These are phyloP conservation scores for Hemichromis elongatus DNA, from an alignment of 2,113 vertebrate genomes.

Conservation along the genomic window DNA sequence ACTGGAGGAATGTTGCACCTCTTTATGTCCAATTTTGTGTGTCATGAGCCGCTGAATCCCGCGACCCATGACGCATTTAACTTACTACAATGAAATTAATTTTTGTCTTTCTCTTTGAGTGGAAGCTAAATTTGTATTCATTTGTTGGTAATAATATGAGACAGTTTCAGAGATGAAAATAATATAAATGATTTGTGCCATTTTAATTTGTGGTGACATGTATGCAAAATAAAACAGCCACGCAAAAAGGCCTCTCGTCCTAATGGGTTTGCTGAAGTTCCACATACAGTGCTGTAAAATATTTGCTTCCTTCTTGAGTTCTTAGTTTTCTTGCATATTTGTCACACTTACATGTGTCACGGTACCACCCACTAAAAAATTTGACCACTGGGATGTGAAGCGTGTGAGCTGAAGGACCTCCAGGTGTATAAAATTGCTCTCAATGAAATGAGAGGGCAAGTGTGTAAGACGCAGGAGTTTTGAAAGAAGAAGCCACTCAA, in stretches of 20 bases:
- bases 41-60: neutral
- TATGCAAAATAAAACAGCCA: neutral
- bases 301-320: neutral
- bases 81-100: neutral
- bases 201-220: neutral
- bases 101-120: neutral
- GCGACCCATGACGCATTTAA: neutral
- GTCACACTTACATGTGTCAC: neutral
- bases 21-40: neutral
- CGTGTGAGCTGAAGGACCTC: neutral
- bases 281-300: neutral
- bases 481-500: neutral
- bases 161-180: neutral
- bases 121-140: neutral
- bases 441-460: neutral
- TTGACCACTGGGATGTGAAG: neutral
- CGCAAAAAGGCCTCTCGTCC: neutral
- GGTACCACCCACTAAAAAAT: neutral
- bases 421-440: neutral
- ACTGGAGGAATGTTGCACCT: slow-evolving; percentile 14
- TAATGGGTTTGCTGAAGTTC: too few relatives aligned
- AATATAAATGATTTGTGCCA: neutral
- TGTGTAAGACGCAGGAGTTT: neutral
- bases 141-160: neutral
- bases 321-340: neutral